Base-by-base conservation (phyloP, 2,113 vertebrate species). In the Melanerpes formicivorus region DNA sequence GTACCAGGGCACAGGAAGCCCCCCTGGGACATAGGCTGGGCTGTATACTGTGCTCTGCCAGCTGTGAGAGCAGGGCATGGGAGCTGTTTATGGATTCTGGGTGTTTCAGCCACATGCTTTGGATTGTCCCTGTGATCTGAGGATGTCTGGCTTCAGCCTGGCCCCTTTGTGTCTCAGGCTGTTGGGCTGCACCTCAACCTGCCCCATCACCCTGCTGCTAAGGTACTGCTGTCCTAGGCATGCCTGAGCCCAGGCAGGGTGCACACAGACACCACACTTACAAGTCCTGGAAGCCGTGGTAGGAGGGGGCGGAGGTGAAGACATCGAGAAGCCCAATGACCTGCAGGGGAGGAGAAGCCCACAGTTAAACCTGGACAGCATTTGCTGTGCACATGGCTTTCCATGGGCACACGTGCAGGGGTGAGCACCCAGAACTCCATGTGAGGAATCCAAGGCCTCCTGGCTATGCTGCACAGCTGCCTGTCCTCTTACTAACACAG, bases 291-390 rank as follows among this genome's bases (percentile, higher is more conserved):
- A 99, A 99, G 69, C 97, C 97, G 8, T 98, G 98, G 34, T 99
- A 97, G 80, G 97, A 96, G 25, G 97, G 63, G 58, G 98, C 98
- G 11, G 99, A 96, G 50, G 99, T 99, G 97, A 99, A 99, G 95
- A 99, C 99, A 79, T 99, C 98, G 15, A 99, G 96, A 59, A 99
- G 97, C 60, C 99, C 99, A 21, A 99, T 99, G 87, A 99, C 99
- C 99, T 99, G 90, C 21, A 32, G 72, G 88, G 62, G 56, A 86
- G 95, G 59, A 92, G 14, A 81, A 90, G 30, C 11, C 23, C 48
- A 37, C 29, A 6, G 12, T 71, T 37, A 69, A 76, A 69, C 18
- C 56, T 69, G 78, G 76, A 32, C 89, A 92, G 37, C 29, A 25
- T 37, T 66, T 64, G 69, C 81, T 37, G 64, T 10, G 66, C 64